phyloP scores from a whole-genome alignment of 2,797 vertebrate genomes.

The Numenius phaeopus region DNA sequence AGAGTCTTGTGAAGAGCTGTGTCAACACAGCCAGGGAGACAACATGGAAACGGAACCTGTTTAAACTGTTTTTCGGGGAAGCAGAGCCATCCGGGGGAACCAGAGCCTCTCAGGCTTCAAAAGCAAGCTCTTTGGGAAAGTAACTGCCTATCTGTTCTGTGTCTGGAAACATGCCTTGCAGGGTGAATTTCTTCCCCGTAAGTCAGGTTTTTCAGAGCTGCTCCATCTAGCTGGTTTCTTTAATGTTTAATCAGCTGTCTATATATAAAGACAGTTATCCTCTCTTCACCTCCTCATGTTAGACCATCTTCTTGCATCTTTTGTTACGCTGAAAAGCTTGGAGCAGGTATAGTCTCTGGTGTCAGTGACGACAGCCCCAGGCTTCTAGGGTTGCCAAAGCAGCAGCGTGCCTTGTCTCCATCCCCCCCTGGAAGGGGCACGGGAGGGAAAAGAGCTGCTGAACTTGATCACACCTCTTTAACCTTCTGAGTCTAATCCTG shows the following conservation, averaged over 20 bases:
- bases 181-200: neutral
- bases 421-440: neutral
- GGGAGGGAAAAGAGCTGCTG: neutral
- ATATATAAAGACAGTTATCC: neutral
- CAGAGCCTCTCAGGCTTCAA: neutral
- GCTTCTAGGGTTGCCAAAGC: neutral
- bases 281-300: conserved; percentile 26
- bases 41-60: rapidly evolving
- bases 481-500: neutral
- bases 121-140: neutral
- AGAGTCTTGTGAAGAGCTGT: neutral
- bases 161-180: neutral
- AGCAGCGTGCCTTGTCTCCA: neutral
- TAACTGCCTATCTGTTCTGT: neutral
- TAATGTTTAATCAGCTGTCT: conserved; percentile 22
- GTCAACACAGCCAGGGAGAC: neutral
- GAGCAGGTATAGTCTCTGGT: neutral
- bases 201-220: neutral
- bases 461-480: neutral
- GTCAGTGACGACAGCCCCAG: neutral
- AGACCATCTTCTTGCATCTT: neutral
- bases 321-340: neutral
- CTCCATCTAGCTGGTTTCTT: neutral
- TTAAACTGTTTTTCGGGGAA: neutral
- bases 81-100: neutral